A percentile compares a stretch with the other conserved stretches of the same genome.
Evolutionary conservation across 35 echinoderm and acorn worm species (phyloP).

Genomic region (Ptychodera flava): DNA sequence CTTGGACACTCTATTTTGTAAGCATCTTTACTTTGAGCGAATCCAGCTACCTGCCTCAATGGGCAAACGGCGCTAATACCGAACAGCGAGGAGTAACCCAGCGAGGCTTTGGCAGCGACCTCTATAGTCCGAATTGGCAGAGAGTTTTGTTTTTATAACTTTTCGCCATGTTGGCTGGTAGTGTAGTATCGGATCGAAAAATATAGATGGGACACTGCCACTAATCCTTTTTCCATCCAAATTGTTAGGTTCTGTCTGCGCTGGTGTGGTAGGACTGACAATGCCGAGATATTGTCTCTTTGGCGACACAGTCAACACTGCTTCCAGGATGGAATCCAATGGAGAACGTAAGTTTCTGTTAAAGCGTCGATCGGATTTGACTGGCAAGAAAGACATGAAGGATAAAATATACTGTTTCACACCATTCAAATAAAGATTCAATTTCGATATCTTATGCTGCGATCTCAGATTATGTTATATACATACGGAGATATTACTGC

Average conservation of each 20-base stretch:
- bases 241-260: neutral
- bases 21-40: neutral
- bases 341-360: conserved; percentile 60
- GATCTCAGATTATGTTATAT: no score
- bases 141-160: neutral
- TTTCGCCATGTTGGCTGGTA: neutral
- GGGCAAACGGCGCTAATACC: neutral
- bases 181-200: neutral
- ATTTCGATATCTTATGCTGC: no score
- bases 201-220: neutral
- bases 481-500: neutral
- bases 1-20: no score
- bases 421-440: neutral
- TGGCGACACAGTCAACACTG: conserved; percentile 77
- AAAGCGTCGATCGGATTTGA: neutral
- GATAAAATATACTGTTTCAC: neutral
- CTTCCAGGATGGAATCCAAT: conserved; percentile 64
- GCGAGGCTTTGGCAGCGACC: neutral
- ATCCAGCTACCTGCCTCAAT: neutral
- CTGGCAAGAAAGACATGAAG: neutral
- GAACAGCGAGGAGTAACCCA: neutral
- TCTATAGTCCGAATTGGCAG: neutral
- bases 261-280: conserved; percentile 84
- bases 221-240: neutral
- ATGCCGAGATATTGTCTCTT: conserved; percentile 98